Conservation (phyloP, 2,888 invertebrate genomes). For the Apeira syringaria region DNA sequence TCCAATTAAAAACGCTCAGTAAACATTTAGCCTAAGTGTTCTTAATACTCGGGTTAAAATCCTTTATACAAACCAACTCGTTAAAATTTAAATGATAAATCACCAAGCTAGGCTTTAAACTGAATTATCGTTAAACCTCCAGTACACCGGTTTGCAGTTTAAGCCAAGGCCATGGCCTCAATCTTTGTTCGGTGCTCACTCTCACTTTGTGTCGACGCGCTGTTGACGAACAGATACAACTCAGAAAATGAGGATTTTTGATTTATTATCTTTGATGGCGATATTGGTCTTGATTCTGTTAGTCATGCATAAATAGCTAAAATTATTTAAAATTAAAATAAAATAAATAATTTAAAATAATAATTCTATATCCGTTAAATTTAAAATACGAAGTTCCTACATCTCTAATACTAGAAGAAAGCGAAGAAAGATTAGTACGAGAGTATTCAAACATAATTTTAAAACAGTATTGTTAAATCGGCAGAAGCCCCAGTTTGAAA, state of each 20-base stretch:
- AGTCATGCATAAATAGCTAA: too few relatives aligned
- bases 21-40: neutral
- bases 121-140: constrained; percentile 28
- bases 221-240: constrained; percentile 11
- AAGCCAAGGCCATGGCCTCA: constrained; percentile 38
- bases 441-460: too few relatives aligned
- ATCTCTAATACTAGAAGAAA: too few relatives aligned
- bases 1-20: too few relatives aligned
- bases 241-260: constrained; percentile 5
- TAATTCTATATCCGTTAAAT: too few relatives aligned
- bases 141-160: constrained; percentile 27
- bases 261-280: neutral
- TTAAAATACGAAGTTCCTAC: too few relatives aligned
- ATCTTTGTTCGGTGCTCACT: constrained; percentile 33
- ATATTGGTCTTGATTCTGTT: too few relatives aligned
- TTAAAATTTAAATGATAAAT: constrained; percentile 11
- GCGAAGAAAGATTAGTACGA: too few relatives aligned
- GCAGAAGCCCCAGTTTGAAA: too few relatives aligned
- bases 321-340: too few relatives aligned
- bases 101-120: constrained; percentile 22
- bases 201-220: constrained; percentile 31
- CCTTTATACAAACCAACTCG: constrained; percentile 14
- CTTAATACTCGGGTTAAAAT: constrained; percentile 8
- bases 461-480: too few relatives aligned
- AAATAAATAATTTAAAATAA: too few relatives aligned